phyloP scores from a whole-genome alignment of 2,113 vertebrate species.

The Prionailurus viverrinus region DNA sequence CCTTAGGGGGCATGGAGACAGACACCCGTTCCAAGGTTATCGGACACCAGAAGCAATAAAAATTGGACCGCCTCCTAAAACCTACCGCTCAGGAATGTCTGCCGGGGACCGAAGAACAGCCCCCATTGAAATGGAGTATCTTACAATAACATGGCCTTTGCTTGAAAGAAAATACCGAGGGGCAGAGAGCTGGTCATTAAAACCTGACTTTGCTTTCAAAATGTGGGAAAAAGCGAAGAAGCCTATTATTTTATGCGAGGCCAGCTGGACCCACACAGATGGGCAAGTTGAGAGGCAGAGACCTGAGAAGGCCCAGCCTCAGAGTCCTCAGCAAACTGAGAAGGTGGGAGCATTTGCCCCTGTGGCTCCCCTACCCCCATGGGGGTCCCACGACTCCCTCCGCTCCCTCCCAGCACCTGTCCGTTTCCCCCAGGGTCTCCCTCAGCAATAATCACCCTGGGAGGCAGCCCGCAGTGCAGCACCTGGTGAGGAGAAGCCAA shows the following conservation, averaged over 20 bases:
- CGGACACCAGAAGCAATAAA: slow-evolving; percentile 69
- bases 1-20: slow-evolving; percentile 20
- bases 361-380: not conserved
- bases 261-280: not conserved
- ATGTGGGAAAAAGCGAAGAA: slow-evolving; percentile 25
- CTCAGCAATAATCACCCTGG: not conserved
- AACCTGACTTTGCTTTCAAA: slow-evolving; percentile 64
- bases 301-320: not conserved
- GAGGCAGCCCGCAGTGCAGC: not conserved
- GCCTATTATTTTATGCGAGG: slow-evolving; percentile 61
- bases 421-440: not conserved
- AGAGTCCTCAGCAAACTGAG: slow-evolving; percentile 17
- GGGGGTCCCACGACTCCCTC: not conserved
- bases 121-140: slow-evolving; percentile 63
- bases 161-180: slow-evolving; percentile 69
- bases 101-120: slow-evolving; percentile 57
- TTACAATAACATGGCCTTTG: slow-evolving; percentile 73
- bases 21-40: slow-evolving; percentile 60
- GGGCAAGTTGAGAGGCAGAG: not conserved
- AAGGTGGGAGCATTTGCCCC: not conserved
- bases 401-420: not conserved
- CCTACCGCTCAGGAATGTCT: slow-evolving; percentile 14
- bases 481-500: not conserved
- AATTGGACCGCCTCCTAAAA: slow-evolving; percentile 44
- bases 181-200: slow-evolving; percentile 68